Evolutionary conservation across 2,888 invertebrate species (phyloP).

Genomic region (Aphodius granarius): DNA sequence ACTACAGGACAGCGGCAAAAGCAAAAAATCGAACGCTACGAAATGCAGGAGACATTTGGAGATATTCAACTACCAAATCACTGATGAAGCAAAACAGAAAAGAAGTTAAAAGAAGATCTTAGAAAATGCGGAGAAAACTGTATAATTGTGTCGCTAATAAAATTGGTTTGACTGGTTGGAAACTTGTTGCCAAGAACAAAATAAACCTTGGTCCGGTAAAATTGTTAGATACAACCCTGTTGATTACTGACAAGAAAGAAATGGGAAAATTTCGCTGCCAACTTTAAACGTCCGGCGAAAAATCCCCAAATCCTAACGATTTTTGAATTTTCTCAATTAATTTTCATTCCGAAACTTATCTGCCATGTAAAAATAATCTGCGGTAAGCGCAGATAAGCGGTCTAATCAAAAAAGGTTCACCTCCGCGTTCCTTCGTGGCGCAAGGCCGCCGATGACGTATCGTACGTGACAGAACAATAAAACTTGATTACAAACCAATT

Average conservation of each 20-base stretch:
- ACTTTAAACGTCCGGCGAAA: neutral
- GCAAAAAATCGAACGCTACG: too few relatives aligned
- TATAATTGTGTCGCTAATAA: too few relatives aligned
- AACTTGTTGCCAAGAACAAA: too few relatives aligned
- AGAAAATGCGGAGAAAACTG: too few relatives aligned
- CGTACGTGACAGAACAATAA: neutral
- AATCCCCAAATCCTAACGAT: neutral
- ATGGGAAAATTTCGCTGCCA: neutral
- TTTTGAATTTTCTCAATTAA: neutral
- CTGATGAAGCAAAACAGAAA: too few relatives aligned
- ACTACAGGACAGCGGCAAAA: too few relatives aligned
- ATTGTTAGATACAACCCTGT: too few relatives aligned
- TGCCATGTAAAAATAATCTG: neutral
- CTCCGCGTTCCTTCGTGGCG: neutral
- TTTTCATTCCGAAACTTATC: neutral
- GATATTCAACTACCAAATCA: too few relatives aligned
- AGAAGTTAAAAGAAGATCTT: too few relatives aligned
- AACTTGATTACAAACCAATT: slow-evolving; percentile 35
- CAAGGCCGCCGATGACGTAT: neutral
- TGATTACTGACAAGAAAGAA: neutral
- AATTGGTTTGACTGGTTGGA: too few relatives aligned
- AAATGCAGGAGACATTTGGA: too few relatives aligned
- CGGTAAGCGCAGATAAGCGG: neutral
- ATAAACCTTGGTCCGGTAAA: too few relatives aligned
- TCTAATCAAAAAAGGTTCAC: neutral